Evolutionary conservation across 2,797 vertebrate species (phyloP), one percentile per base, ranked within the genome.

Genomic region (Channallabes apus): DNA sequence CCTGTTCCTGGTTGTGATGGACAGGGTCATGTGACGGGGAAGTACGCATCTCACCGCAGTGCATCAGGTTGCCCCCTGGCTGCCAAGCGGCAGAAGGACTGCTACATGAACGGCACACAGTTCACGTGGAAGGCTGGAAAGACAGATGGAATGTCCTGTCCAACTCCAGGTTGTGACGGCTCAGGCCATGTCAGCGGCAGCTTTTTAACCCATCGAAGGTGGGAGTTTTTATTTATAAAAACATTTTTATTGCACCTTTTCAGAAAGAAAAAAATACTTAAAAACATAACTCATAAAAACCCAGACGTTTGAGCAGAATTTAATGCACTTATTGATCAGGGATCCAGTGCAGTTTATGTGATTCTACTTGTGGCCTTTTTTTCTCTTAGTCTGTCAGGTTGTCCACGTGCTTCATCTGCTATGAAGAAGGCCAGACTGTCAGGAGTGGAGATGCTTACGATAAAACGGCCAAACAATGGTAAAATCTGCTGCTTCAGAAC

Each of bases 71-170:
- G 98, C 90, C 98, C 98, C 62, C 94, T 99, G 84, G 98, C 98
- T 22, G 98, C 98, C 91, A 99, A 99, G 92, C 94, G 98, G 85
- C 98, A 99, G 89, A 99, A 99, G 91, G 98, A 99, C 73, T 97
- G 98, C 22, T 99, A 98, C 93, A 94, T 99, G 83, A 99, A 98
- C 9, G 97, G 98, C 82, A 97, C 98, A 84, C 98, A 99, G 94
- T 99, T 99, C 95, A 98, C 98, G 1, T 99, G 98, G 98, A 99
- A 99, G 93, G 97, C 97, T 2, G 98, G 98, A 90, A 99, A 99
- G 94, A 97, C 97, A 7, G 98, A 99, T 92, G 98, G 98, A 91
- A 99, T 99, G 97, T 97, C 97, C 32, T 99, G 98, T 90, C 98
- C 98, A 82, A 99, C 98, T 0, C 98, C 98, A 0, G 98, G 98